These are phyloP conservation scores for Ammodytes dubius DNA, from an alignment of 2,113 vertebrate species.

Conservation along the genomic window DNA sequence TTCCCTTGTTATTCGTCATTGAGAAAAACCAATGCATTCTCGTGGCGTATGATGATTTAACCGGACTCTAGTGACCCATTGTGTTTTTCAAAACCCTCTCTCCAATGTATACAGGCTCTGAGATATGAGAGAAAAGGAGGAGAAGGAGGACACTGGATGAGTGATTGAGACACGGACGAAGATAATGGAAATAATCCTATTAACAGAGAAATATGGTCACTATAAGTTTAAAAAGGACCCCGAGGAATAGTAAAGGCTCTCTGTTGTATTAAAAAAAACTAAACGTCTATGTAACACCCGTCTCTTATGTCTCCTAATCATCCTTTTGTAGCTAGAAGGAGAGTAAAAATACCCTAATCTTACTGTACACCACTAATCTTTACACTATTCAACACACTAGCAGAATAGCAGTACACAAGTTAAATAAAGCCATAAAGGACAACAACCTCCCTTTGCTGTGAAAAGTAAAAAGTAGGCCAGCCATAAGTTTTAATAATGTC, in stretches of 20 bases:
- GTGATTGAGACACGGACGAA: conserved; percentile 17
- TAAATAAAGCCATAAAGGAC: conserved; percentile 52
- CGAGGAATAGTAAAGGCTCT: not conserved
- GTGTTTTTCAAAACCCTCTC: conserved; percentile 18
- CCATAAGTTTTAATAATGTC: conserved; percentile 33
- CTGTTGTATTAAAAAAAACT: not conserved
- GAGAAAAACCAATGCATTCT: conserved; percentile 39
- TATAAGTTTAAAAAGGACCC: conserved; percentile 1
- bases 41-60: conserved; percentile 36
- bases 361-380: conserved; percentile 58
- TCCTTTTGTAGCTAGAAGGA: conserved; percentile 25
- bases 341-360: conserved; percentile 42
- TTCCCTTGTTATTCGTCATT: conserved; percentile 25
- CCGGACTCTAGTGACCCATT: conserved; percentile 29
- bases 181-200: not conserved
- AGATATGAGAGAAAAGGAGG: conserved; percentile 21
- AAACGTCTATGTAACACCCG: not conserved
- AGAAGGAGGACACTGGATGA: conserved; percentile 7
- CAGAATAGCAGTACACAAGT: conserved; percentile 28
- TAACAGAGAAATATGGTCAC: not conserved
- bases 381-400: conserved; percentile 7
- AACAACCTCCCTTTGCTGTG: conserved; percentile 33
- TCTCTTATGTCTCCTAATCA: conserved; percentile 44
- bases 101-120: not conserved
- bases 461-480: conserved; percentile 65